Evolutionary conservation across 2,797 vertebrate genomes (phyloP), one percentile per base, ranked within the genome.

Genomic region (Erethizon dorsatum): DNA sequence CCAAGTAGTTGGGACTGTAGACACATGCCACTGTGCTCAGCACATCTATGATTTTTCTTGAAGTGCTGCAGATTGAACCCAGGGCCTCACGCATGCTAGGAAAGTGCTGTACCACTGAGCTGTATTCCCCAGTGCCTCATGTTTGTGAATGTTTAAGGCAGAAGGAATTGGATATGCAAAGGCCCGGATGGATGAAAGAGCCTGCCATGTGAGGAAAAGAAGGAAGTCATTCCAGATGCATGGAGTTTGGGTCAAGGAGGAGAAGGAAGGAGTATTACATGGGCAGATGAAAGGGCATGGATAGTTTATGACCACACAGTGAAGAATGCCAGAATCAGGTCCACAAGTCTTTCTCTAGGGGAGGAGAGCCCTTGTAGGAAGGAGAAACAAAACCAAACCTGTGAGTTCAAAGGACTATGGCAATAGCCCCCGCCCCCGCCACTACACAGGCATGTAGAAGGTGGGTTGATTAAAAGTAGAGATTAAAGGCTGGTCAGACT

Each of bases 131-230:
- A 50, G 28, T 33, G 45, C 77, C 50, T 31, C 50, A 84, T 65
- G 15, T 79, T 37, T 61, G 61, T 88, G 52, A 88, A 85, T 83
- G 92, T 71, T 95, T 96, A 83, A 94, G 47, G 59, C 47, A 96
- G 45, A 88, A 18, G 37, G n/a, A 84, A 77, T 63, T 26, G 50
- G 52, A 17, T 82, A 7, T 79, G 41, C 84, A 92, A 91, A 96
- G 78, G 45, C 56, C 69, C 57, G 57, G 88, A 59, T 85, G 63
- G 63, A 80, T 71, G 41, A 80, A 91, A 59, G 41, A 37, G 26
- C 17, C 14, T 86, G 12, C 24, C 77, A 10, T 63, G 11, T 75
- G 75, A 96, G 61, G 59, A 79, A 73, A 96, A 93, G 61, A 78
- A 92, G 59, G 85, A 85, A 67, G n/a, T 65, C 82, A 88, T 52